phyloP scores from a whole-genome alignment of 2,797 vertebrate species.

The Alfaro cultratus region DNA sequence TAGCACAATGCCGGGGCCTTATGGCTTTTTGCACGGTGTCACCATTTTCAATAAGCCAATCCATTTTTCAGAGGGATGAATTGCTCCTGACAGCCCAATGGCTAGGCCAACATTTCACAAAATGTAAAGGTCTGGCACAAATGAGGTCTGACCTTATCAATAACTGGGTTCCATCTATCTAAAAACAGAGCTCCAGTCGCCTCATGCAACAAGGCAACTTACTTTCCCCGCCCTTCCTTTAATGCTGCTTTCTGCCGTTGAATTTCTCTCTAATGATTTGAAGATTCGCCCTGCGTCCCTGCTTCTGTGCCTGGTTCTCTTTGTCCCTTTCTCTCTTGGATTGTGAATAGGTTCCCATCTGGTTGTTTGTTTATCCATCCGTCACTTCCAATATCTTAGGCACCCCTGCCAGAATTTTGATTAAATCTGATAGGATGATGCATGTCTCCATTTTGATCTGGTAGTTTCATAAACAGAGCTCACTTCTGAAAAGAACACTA shows the following conservation, averaged over 20 bases:
- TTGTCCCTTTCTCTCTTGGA: slow-evolving; percentile 34
- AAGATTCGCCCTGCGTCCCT: slow-evolving; percentile 39
- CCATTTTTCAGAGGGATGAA: slow-evolving; percentile 81
- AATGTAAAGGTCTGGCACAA: slow-evolving; percentile 87
- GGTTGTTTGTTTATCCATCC: slow-evolving; percentile 59
- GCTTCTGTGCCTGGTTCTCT: slow-evolving; percentile 35
- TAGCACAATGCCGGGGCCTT: slow-evolving; percentile 36
- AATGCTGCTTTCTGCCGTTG: slow-evolving; percentile 43
- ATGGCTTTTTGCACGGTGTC: slow-evolving; percentile 65
- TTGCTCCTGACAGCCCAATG: slow-evolving; percentile 82
- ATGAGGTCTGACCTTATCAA: slow-evolving; percentile 91
- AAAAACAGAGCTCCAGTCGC: slow-evolving; percentile 71
- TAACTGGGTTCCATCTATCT: slow-evolving; percentile 88
- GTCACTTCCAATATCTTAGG: slow-evolving; percentile 54
- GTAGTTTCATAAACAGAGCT: slow-evolving; percentile 37
- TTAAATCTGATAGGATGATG: slow-evolving; percentile 56
- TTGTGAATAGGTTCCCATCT: slow-evolving; percentile 43
- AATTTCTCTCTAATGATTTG: slow-evolving; percentile 42
- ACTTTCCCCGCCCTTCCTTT: slow-evolving; percentile 22
- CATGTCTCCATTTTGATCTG: slow-evolving; percentile 47
- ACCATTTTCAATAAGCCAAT: slow-evolving; percentile 69
- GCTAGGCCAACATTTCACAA: slow-evolving; percentile 83
- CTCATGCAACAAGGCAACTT: slow-evolving; percentile 64
- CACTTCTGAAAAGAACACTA: slow-evolving; percentile 36
- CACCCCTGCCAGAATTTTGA: slow-evolving; percentile 49